Evolutionary conservation across 2,113 vertebrate genomes (phyloP).

Genomic region (Erpornis zantholeuca): DNA sequence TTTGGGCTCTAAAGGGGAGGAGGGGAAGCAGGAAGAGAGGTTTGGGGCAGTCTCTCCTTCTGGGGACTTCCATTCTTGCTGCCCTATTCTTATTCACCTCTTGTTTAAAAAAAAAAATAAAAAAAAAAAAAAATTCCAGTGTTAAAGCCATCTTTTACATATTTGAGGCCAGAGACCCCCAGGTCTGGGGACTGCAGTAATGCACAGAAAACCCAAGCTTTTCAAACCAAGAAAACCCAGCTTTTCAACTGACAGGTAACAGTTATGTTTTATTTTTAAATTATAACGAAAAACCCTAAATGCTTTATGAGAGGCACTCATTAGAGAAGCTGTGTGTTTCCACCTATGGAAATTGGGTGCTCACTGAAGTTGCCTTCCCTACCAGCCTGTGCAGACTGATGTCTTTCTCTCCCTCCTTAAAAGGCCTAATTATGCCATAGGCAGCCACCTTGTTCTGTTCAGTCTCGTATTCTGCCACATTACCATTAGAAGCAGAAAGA

Average conservation of each 20-base stretch:
- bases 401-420: constrained; percentile 31
- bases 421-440: constrained; percentile 55
- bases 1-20: background rate
- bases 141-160: background rate
- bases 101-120: background rate
- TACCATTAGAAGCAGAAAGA: constrained; percentile 42
- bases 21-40: background rate
- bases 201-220: background rate
- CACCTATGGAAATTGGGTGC: background rate
- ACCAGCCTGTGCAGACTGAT: background rate
- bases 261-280: background rate
- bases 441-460: constrained; percentile 16
- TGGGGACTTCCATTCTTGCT: background rate
- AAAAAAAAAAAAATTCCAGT: background rate
- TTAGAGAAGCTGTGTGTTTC: background rate
- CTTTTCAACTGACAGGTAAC: background rate
- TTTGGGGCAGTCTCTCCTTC: background rate
- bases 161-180: background rate
- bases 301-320: constrained; percentile 20
- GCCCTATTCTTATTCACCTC: background rate
- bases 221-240: background rate
- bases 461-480: constrained; percentile 7
- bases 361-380: background rate
- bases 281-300: background rate
- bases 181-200: background rate